Conservation (phyloP, 2,797 vertebrate genomes). For the Gastrophryne carolinensis region DNA sequence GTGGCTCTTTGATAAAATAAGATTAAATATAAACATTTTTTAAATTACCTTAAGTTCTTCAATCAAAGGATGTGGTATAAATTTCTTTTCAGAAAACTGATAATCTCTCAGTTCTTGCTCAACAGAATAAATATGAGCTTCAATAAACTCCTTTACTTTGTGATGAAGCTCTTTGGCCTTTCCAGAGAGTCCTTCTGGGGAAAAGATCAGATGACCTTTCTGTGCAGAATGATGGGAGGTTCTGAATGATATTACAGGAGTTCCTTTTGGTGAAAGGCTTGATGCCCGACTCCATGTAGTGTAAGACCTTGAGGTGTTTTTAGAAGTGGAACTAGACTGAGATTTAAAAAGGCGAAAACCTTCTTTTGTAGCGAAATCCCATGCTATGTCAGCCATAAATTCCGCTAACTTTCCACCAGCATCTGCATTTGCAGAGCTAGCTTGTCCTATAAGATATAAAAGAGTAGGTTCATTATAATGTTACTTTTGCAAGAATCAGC, state of each 20-base stretch:
- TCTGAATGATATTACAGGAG: neutral
- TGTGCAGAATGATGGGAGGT: slow-evolving; percentile 2
- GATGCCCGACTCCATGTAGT: slow-evolving; percentile 45
- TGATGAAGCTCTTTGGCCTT: slow-evolving; percentile 36
- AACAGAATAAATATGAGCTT: slow-evolving; percentile 50
- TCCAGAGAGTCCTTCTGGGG: slow-evolving; percentile 47
- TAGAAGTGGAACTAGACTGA: slow-evolving; percentile 46
- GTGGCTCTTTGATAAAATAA: no score
- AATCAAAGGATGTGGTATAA: slow-evolving; percentile 48
- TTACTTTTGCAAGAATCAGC: neutral
- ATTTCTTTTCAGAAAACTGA: slow-evolving; percentile 48
- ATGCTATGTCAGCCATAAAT: slow-evolving; percentile 68
- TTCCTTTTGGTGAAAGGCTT: neutral
- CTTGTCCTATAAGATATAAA: slow-evolving; percentile 62
- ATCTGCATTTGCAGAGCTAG: slow-evolving; percentile 56
- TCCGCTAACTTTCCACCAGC: slow-evolving; percentile 58
- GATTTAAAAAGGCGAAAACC: slow-evolving; percentile 77
- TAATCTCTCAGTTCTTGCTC: slow-evolving; percentile 59
- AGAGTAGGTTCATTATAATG: neutral
- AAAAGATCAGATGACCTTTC: slow-evolving; percentile 36
- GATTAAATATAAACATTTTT: neutral
- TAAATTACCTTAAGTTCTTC: slow-evolving; percentile 65
- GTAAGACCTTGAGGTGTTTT: slow-evolving; percentile 21
- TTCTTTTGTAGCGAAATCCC: slow-evolving; percentile 80
- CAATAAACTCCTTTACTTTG: slow-evolving; percentile 54